Evolutionary conservation across 2,888 invertebrate genomes (phyloP), one percentile per base, ranked within the genome.

Genomic region (Plebejus anna): DNA sequence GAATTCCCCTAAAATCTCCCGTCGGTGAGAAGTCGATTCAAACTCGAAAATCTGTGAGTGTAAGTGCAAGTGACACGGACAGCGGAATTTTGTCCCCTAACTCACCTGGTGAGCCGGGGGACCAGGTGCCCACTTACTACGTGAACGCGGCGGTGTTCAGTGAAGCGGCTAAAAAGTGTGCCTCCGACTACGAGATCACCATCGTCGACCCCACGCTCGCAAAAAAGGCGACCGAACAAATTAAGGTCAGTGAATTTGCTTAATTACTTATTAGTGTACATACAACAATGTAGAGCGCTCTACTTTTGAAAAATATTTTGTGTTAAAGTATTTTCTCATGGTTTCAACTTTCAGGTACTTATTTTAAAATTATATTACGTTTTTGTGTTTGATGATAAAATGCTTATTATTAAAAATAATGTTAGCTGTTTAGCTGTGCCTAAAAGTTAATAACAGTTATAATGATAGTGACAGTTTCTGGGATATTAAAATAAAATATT

Each of bases 51-150:
- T 89, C 89, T 57, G 90, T 90, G 73, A 93, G 89, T 82, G 90
- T 90, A 72, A 93, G 89, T 82, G 90, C 95, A 80, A 95, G 95
- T 87, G 95, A 95, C 88, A 95, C 95, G 13, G 95, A 95, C 83
- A 95, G 95, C 85, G 95, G 95, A 4, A 95, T 95, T 82, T 85
- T 95, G 72, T 95, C 95, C 81, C 95, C 95, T 0, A 95, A 95
- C 81, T 95, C 95, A 38, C 95, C 95, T 0, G 93, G 95, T 76
- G 95, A 95, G 78, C 86, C 87, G 1, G 91, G 90, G 84, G 91
- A 92, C 78, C 89, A 85, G 76, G 80, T 83, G 71, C 85, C 88
- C 13, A 83, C 86, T 3, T 87, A 90, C 81, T 94, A 93, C 80
- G 93, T 87, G 42, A 94, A 94, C 75, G 93, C 92, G 6, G 86